phyloP scores from a whole-genome alignment of 1,140 invertebrate genomes.

The Musca domestica region DNA sequence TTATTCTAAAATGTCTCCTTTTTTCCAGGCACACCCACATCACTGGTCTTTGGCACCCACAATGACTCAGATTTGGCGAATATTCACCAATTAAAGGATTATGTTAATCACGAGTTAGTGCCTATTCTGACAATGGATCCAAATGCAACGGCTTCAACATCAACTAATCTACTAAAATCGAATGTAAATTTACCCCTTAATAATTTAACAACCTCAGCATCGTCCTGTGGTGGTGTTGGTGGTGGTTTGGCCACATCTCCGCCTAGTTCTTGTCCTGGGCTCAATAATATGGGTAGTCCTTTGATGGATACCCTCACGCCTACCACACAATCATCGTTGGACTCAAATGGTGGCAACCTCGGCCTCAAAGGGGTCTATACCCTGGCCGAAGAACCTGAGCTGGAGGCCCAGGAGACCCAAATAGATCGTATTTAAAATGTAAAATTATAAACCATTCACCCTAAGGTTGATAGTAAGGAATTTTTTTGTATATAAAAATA shows the following conservation, averaged over 20 bases:
- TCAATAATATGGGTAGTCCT: constrained; percentile 34
- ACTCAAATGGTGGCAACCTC: constrained; percentile 36
- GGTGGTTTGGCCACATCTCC: not conserved
- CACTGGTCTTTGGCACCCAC: constrained; percentile 50
- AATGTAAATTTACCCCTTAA: constrained; percentile 25
- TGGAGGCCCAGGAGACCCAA: constrained; percentile 57
- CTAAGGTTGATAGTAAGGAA: constrained; percentile 3
- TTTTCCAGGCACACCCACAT: constrained; percentile 60
- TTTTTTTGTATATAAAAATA: not conserved
- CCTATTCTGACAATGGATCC: constrained; percentile 53
- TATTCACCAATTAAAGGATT: constrained; percentile 39
- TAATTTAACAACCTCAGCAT: constrained; percentile 11
- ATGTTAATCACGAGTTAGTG: constrained; percentile 51
- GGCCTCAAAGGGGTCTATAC: constrained; percentile 60
- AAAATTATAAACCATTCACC: not conserved
- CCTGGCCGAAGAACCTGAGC: constrained; percentile 64
- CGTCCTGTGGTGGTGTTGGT: not conserved
- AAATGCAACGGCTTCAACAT: constrained; percentile 34
- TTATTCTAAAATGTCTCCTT: too few species aligned
- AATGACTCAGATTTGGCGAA: constrained; percentile 27
- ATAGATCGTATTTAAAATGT: constrained; percentile 38
- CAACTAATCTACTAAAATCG: constrained; percentile 27
- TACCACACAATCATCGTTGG: constrained; percentile 34
- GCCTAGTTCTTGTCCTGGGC: not conserved
- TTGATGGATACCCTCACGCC: constrained; percentile 38